These are phyloP conservation scores for Mercenaria mercenaria DNA, from an alignment of 1,140 invertebrate species.

Conservation along the genomic window DNA sequence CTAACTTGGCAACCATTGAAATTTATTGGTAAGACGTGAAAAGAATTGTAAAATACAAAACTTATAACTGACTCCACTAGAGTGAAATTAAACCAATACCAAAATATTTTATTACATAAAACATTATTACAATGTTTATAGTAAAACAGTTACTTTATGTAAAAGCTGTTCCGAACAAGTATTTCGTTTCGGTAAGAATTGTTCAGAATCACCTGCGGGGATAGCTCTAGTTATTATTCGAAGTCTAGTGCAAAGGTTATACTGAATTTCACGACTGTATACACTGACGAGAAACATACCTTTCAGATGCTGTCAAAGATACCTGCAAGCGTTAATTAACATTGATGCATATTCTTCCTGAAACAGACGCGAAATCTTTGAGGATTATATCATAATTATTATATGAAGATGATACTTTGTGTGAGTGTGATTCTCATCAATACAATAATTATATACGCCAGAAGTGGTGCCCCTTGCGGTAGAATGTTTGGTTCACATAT, in stretches of 20 bases:
- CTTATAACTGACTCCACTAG: too few species aligned
- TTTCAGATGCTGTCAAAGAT: not conserved
- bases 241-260: not conserved
- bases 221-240: not conserved
- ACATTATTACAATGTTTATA: too few species aligned
- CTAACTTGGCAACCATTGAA: too few species aligned
- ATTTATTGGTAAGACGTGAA: too few species aligned
- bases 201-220: not conserved
- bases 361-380: not conserved
- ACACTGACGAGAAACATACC: not conserved
- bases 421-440: not conserved
- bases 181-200: not conserved
- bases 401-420: not conserved
- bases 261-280: not conserved
- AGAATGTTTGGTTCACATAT: not conserved
- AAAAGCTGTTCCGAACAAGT: not conserved
- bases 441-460: not conserved
- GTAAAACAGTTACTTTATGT: not conserved
- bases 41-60: too few species aligned
- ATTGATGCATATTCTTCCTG: not conserved
- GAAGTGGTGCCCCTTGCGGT: not conserved
- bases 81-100: too few species aligned
- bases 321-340: not conserved
- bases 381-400: conserved; percentile 3
- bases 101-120: too few species aligned